Percentiles rank a stretch among this genome's conserved stretches.
phyloP scores from a whole-genome alignment of 2,113 vertebrate genomes.

The Naja naja region DNA sequence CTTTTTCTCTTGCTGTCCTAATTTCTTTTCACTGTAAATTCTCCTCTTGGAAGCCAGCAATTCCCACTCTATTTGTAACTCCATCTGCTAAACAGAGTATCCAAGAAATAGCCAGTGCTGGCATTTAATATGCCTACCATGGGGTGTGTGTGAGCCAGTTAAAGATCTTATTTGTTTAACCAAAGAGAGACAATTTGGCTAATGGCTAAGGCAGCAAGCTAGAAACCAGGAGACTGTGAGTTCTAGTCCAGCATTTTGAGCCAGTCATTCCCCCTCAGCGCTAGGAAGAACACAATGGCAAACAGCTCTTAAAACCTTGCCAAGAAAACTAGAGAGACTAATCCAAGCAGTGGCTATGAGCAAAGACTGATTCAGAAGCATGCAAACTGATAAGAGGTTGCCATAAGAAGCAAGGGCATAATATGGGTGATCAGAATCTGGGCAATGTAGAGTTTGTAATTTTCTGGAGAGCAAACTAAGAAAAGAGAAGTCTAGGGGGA shows the following conservation, averaged over 20 bases:
- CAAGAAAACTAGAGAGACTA: not conserved
- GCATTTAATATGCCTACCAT: slow-evolving; percentile 1
- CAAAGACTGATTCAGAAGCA: not conserved
- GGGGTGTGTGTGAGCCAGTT: not conserved
- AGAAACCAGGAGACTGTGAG: not conserved
- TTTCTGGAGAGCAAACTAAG: not conserved
- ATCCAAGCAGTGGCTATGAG: not conserved
- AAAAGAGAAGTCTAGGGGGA: not conserved
- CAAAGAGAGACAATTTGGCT: not conserved
- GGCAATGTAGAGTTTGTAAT: not conserved
- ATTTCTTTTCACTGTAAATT: not conserved
- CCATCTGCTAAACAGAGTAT: not conserved
- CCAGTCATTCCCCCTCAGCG: not conserved
- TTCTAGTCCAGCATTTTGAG: not conserved
- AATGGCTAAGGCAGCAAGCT: not conserved
- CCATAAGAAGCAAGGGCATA: not conserved
- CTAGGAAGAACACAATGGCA: not conserved
- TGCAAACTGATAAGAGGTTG: not conserved
- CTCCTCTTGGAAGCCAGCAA: not conserved
- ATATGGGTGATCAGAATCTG: not conserved
- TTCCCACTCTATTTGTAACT: not conserved
- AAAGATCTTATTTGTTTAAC: not conserved
- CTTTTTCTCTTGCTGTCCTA: not conserved
- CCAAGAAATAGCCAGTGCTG: not conserved
- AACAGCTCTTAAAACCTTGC: not conserved